Evolutionary conservation across 2,888 invertebrate genomes (phyloP).

Genomic region (Euplagia quadripunctaria): DNA sequence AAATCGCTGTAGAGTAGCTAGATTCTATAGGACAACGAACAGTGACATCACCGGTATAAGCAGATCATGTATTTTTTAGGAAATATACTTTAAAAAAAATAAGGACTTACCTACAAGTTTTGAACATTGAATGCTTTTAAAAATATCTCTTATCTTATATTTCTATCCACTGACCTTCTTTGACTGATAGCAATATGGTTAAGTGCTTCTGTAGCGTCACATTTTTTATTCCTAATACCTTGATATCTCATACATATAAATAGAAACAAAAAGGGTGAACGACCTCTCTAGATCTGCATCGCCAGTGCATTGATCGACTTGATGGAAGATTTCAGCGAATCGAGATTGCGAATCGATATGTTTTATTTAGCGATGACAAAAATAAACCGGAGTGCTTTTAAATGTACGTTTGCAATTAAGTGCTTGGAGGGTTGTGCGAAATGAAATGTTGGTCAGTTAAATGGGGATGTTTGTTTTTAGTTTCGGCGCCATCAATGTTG

Average conservation of each 20-base stretch:
- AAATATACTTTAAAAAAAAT: too few relatives aligned
- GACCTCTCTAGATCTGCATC: constrained; percentile 36
- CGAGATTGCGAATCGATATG: constrained; percentile 31
- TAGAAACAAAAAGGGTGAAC: constrained; percentile 40
- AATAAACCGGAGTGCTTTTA: constrained; percentile 24
- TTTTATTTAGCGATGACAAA: constrained; percentile 37
- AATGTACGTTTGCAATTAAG: background rate
- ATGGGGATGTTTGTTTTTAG: too few relatives aligned
- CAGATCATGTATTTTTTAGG: too few relatives aligned
- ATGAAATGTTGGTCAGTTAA: background rate
- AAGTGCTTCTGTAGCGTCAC: background rate
- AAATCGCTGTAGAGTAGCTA: too few relatives aligned
- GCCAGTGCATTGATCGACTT: constrained; percentile 46
- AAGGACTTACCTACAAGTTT: too few relatives aligned
- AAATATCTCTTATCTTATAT: background rate
- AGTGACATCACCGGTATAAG: too few relatives aligned
- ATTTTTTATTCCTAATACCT: background rate
- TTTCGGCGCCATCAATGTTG: too few relatives aligned
- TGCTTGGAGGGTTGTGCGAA: background rate
- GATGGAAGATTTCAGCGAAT: constrained; percentile 31
- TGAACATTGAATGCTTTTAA: background rate
- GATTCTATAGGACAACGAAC: too few relatives aligned
- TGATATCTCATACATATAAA: constrained; percentile 10
- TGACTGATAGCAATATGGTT: too few relatives aligned
- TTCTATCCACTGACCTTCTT: background rate